These are phyloP conservation scores for Adrianichthys oophorus DNA, from an alignment of 2,797 vertebrate genomes.

Conservation along the genomic window DNA sequence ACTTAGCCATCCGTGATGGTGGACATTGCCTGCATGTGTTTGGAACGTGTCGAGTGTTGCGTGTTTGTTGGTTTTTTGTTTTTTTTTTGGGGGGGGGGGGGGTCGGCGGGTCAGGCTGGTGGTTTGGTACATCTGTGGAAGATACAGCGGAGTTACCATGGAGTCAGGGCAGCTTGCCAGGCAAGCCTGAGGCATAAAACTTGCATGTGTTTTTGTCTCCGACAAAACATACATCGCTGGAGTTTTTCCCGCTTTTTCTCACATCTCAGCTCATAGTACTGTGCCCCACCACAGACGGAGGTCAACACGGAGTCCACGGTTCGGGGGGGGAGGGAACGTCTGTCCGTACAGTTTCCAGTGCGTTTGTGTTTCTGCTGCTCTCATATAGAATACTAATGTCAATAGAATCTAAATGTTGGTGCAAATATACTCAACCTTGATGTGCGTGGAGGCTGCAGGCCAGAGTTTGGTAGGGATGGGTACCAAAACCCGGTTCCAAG, in stretches of 20 bases:
- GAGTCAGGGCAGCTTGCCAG: conserved; percentile 73
- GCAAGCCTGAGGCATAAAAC: conserved; percentile 65
- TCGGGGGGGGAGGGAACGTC: conserved; percentile 62
- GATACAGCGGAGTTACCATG: conserved; percentile 80
- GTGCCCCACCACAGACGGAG: conserved; percentile 70
- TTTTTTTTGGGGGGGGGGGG: conserved; percentile 34
- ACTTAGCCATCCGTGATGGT: conserved; percentile 73
- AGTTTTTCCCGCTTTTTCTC: conserved; percentile 67
- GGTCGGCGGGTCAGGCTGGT: conserved; percentile 68
- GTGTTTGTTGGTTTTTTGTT: conserved; percentile 53
- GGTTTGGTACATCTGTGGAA: conserved; percentile 83
- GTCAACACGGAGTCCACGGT: conserved; percentile 65
- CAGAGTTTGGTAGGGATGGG: conserved; percentile 6
- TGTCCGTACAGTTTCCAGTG: conserved; percentile 59
- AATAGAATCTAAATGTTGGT: conserved; percentile 51
- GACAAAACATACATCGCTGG: conserved; percentile 54
- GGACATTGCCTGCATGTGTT: conserved; percentile 76
- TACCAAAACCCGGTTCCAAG: too few species aligned
- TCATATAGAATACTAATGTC: conserved; percentile 57
- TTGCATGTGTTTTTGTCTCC: conserved; percentile 46
- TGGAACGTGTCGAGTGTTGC: conserved; percentile 61
- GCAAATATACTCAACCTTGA: conserved; percentile 45
- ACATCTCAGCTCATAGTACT: conserved; percentile 72
- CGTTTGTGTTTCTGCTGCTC: conserved; percentile 64
- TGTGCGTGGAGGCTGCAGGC: conserved; percentile 40